Conservation (phyloP, 2,113 vertebrate genomes). For the Pagrus major region DNA sequence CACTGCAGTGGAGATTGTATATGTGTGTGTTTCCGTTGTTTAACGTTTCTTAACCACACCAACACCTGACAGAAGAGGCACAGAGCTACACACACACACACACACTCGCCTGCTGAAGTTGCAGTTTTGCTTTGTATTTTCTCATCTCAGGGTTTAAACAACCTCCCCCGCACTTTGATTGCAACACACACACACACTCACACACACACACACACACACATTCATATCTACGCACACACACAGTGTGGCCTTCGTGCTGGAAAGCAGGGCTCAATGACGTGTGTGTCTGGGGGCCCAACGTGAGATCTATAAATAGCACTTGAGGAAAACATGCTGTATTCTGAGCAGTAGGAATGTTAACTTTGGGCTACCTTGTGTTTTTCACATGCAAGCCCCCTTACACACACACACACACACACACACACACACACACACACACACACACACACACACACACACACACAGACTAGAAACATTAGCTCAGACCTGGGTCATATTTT, state of each 20-base stretch:
- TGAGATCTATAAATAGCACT: conserved; percentile 70
- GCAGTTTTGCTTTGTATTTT: conserved; percentile 66
- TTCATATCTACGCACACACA: conserved; percentile 8
- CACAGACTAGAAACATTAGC: conserved; percentile 39
- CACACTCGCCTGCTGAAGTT: conserved; percentile 66
- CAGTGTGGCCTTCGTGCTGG: conserved; percentile 54
- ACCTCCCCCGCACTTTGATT: conserved; percentile 55
- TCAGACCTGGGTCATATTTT: conserved; percentile 48
- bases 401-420: conserved; percentile 21
- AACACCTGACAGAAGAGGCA: conserved; percentile 74
- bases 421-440: background rate
- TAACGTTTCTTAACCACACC: conserved; percentile 73
- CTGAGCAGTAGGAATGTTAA: conserved; percentile 67
- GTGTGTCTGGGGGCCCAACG: conserved; percentile 66
- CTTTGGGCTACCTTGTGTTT: conserved; percentile 56
- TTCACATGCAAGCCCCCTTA: conserved; percentile 21
- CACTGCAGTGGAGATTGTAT: conserved; percentile 42
- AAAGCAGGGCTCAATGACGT: conserved; percentile 69
- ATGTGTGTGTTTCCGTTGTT: conserved; percentile 59
- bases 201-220: conserved; percentile 52
- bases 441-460: conserved; percentile 31
- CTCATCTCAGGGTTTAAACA: conserved; percentile 59
- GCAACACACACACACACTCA: conserved; percentile 52
- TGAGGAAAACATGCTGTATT: conserved; percentile 70
- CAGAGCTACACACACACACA: conserved; percentile 18